phyloP scores from a whole-genome alignment of 2,113 vertebrate species.

The Corythornis vintsioides region DNA sequence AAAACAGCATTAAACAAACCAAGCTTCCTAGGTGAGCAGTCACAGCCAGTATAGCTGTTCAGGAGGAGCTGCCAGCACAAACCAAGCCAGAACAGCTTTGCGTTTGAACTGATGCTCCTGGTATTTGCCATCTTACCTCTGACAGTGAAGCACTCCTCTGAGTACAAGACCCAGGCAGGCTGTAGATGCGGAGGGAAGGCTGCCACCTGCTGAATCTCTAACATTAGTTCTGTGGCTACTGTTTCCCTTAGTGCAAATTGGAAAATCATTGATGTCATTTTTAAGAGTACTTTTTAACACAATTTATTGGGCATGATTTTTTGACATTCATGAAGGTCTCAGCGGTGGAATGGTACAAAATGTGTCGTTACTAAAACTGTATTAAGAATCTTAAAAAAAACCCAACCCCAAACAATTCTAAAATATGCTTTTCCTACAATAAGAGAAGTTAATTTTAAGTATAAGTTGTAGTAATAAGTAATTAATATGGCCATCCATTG shows the following conservation, averaged over 20 bases:
- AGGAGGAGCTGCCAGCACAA: not conserved
- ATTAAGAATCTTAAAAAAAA: not conserved
- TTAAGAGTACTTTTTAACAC: not conserved
- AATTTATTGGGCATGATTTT: not conserved
- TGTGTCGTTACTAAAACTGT: fast-evolving
- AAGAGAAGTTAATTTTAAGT: not conserved
- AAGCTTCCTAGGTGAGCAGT: not conserved
- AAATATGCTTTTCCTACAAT: not conserved
- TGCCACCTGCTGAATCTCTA: slow-evolving; percentile 57
- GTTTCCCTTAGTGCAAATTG: not conserved
- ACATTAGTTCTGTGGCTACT: not conserved
- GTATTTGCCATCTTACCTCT: not conserved
- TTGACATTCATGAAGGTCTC: not conserved
- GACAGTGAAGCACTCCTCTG: not conserved
- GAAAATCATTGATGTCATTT: not conserved
- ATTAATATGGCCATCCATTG: not conserved
- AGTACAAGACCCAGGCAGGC: not conserved
- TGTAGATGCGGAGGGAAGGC: not conserved
- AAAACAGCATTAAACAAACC: not conserved
- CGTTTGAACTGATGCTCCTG: not conserved
- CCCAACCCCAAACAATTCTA: not conserved
- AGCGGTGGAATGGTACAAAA: not conserved
- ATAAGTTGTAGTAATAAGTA: not conserved
- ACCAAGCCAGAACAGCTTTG: not conserved
- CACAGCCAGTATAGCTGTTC: not conserved